Base-by-base conservation (phyloP, 2,113 vertebrate species). In the Tympanuchus pallidicinctus region DNA sequence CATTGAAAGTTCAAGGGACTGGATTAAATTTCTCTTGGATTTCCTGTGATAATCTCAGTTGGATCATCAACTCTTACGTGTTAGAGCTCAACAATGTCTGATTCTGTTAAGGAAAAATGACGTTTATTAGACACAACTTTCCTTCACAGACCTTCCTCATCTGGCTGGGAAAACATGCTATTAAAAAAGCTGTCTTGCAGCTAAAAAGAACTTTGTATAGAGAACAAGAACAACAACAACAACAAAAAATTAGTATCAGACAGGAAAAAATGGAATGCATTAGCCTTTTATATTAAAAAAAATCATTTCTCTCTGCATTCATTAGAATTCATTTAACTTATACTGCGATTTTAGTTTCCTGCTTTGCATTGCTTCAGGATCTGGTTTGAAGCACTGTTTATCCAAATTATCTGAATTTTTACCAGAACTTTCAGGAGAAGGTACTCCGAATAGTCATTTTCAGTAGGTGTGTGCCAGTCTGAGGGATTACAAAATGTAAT, bases 41-140 rank as follows among this genome's bases (percentile, higher is more conserved):
- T 96, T 96, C 91, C 93, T 95, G 87, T 87, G 93, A 92, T 92
- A 95, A 94, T 94, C 89, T 95, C 93, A 69, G 89, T 92, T 95
- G 94, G 88, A 95, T 95, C 94, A 94, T 96, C 92, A 94, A 67
- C 78, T 94, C 36, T 70, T 87, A 69, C n/a, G 52, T 89, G 63
- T 81, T 92, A 82, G 45, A 94, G 34, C 89, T 92, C 95, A 94
- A 67, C 63, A 42, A 19, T 45, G 87, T 89, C 93, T 19, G 43
- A 95, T 36, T 92, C 66, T 87, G 71, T 92, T 95, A 94, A 59
- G 74, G 59, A 92, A 95, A 94, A 89, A 85, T 80, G 45, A 89
- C 43, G 87, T 91, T 92, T 82, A 94, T 95, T 92, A 76, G 71
- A 45, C 30, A 36, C n/a, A 92, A 92, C 87, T 89, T 92, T 89